Base-by-base conservation (phyloP, 2,888 invertebrate species). In the Cremastinae sp. region DNA sequence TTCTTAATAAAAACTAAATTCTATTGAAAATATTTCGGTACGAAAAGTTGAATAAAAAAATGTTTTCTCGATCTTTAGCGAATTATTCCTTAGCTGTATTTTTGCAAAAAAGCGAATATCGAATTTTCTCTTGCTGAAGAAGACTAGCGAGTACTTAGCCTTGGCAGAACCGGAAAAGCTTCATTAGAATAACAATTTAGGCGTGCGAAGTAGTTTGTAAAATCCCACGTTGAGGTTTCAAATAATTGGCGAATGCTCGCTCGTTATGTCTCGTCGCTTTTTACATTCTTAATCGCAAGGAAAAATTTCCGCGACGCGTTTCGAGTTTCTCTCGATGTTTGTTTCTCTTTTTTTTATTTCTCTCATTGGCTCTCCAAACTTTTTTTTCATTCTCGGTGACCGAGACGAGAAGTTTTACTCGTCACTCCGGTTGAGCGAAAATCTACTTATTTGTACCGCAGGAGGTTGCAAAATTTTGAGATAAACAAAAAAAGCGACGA, bases 131-230 rank as follows among this genome's bases (percentile, higher is more conserved):
- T 22, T 7, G 49, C 20, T 9, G 5, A 12, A 14, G 58, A 5
- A 22, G 10, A 49, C 28, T 9, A 14, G 34, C 18, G 12, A n/a
- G 12, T 41, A n/a, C 45, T 56, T 59, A 28, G 51, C 36, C 43
- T 64, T 34, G 62, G 36, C 41, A 12, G 36, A 14, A 59, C 73
- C 68, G 76, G 76, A 74, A 76, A 76, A 69, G 73, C 64, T 76
- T 76, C 74, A 69, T 76, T 70, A 54, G 51, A 69, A 76, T 65
- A 74, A 69, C 49, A 76, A 76, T 77, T 66, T 66, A 36, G 59
- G 49, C 74, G 74, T 76, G 76, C 47, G 76, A 76, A 70, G 43
- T 73, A 41, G 65, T 51, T 54, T 36, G 9, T 28, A 9, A 18
- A 8, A 41, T 69, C 56, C 28, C 70, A 64, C 54, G 18, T 7